Evolutionary conservation across 2,888 invertebrate species (phyloP), one percentile per base, ranked within the genome.

Genomic region (Caenorhabditis drosophilae): DNA sequence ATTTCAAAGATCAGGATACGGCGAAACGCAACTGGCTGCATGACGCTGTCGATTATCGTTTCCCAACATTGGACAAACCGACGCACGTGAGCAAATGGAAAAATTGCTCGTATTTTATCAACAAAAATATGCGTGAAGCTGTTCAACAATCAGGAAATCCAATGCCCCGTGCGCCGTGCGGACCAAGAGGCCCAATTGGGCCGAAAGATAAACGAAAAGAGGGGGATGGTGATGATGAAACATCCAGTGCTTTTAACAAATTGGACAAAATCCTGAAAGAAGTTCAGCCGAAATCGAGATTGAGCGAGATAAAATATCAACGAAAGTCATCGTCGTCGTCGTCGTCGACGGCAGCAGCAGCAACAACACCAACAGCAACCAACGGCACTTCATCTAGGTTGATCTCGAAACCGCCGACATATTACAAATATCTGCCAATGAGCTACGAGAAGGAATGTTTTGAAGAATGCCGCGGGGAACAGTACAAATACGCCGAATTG

Each of bases 1-100:
- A 76, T 49, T 76, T 76, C 61, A 76, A 76, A 58, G 76, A 76
- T 54, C 76, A 76, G 38, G 73, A 74, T 26, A 63, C 67, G 15
- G 57, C 52, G 4, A 66, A 67, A 25, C 50, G 76, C n/a, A 70
- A 76, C 38, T 76, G 76, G 76, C 52, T 76, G 18, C 76, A 76
- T 55, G 63, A 72, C 27, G 72, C 73, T 9, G 76, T 76, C n/a
- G 76, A 76, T 52, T 70, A 57, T 40, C 72, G 76, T 3, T 76
- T 72, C 56, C 76, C 76, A 9, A 72, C 76, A 7, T 49, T 60
- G 20, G 76, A 76, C 42, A 66, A 70, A 47, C 53, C 63, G 47
- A 52, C 66, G 7, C 73, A 76, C 20, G 53, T 70, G 0, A 51
- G 56, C 0, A 76, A 76, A 45, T 76, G 76, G 76, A 76, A 76